phyloP scores from a whole-genome alignment of 2,797 vertebrate genomes.

The Smutsia gigantea region DNA sequence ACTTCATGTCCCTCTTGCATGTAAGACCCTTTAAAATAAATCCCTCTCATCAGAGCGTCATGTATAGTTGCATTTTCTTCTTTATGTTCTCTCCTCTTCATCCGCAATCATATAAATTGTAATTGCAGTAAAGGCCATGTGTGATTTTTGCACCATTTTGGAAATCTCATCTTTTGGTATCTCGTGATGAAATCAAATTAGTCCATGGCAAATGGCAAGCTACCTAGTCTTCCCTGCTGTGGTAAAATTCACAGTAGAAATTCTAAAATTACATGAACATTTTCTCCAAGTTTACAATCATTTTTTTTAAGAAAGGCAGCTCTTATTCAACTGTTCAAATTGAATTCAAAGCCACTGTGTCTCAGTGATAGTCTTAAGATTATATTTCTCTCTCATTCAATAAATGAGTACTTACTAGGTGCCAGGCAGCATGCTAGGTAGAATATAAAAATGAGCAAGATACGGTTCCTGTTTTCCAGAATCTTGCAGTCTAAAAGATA shows the following conservation, averaged over 20 bases:
- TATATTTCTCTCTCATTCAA: background rate
- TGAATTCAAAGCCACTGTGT: background rate
- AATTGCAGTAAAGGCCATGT: background rate
- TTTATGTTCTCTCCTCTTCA: background rate
- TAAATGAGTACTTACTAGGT: background rate
- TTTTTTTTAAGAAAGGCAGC: background rate
- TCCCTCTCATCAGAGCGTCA: background rate
- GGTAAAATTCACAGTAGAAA: background rate
- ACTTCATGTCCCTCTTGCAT: background rate
- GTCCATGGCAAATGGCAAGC: background rate
- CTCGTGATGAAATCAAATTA: background rate
- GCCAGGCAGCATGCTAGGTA: background rate
- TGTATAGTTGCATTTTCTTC: background rate
- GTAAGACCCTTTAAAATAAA: background rate
- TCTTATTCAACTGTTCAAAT: background rate
- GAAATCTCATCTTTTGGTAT: background rate
- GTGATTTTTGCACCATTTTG: background rate
- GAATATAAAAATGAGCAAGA: background rate
- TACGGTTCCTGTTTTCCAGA: background rate
- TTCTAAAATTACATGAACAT: background rate
- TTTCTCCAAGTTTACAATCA: background rate
- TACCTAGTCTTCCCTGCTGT: background rate
- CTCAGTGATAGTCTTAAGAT: background rate
- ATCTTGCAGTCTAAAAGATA: background rate
- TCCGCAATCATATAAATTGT: background rate